These are phyloP conservation scores for Gasterosteus nipponicus DNA, from an alignment of 2,113 vertebrate species.

Conservation along the genomic window DNA sequence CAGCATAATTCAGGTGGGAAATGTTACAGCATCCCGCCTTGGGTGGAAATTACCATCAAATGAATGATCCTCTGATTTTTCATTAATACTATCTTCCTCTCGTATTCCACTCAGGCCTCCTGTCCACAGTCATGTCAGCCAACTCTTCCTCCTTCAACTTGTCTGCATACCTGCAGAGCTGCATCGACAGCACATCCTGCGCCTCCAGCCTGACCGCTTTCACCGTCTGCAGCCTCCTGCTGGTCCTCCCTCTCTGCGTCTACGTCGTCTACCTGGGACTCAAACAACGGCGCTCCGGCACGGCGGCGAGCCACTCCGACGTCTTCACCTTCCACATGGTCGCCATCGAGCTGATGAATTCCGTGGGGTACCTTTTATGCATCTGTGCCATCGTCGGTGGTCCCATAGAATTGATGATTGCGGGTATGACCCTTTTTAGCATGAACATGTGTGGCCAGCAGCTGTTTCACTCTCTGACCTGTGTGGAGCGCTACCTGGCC, in stretches of 20 bases:
- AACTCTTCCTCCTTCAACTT: background rate
- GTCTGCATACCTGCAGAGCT: background rate
- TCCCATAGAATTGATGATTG: background rate
- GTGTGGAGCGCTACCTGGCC: conserved; percentile 47
- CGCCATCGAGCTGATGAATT: background rate
- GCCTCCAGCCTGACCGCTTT: background rate
- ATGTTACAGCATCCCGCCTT: too few relatives aligned
- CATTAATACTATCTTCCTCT: background rate
- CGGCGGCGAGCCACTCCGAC: background rate
- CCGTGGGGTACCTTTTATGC: background rate
- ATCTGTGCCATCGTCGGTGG: background rate
- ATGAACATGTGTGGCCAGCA: background rate
- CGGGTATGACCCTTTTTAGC: fast-evolving
- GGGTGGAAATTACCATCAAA: too few relatives aligned
- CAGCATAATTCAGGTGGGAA: too few relatives aligned
- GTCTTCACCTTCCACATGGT: background rate
- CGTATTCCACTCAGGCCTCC: background rate
- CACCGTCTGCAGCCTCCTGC: background rate
- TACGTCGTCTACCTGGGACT: background rate
- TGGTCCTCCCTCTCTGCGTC: background rate
- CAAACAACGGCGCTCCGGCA: background rate
- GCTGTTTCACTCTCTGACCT: conserved; percentile 30
- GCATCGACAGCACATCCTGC: background rate
- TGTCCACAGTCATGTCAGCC: background rate
- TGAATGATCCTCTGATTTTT: too few relatives aligned